phyloP scores from a whole-genome alignment of 1,140 invertebrate species.

The Atopsyche davidsoni region DNA sequence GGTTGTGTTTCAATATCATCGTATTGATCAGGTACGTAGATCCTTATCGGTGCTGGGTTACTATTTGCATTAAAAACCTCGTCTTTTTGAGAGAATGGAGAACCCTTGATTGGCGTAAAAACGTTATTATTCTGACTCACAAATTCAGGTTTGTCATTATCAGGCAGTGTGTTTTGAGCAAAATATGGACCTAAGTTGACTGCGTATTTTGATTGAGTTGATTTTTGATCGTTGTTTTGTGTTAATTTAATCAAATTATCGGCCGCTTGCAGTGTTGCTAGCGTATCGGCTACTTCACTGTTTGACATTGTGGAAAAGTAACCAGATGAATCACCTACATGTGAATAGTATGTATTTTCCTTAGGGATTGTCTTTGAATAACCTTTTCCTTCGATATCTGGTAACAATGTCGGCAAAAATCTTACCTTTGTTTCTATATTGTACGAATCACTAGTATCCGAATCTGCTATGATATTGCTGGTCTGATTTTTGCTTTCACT shows the following conservation, averaged over 20 bases:
- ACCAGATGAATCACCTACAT: constrained; percentile 32
- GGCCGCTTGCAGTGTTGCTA: constrained; percentile 48
- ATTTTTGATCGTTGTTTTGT: constrained; percentile 21
- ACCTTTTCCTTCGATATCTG: constrained; percentile 6
- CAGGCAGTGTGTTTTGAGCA: constrained; percentile 7
- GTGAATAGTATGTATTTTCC: constrained; percentile 14
- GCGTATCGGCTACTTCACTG: constrained; percentile 47
- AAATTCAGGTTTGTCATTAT: constrained; percentile 8
- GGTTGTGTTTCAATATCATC: constrained; percentile 30
- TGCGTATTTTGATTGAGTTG: constrained; percentile 10
- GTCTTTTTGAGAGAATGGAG: constrained; percentile 5
- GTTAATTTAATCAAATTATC: constrained; percentile 35
- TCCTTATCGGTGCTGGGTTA: constrained; percentile 37
- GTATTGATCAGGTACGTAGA: constrained; percentile 42
- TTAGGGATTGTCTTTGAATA: constrained; percentile 2
- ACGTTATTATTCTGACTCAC: constrained; percentile 10
- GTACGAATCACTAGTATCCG: constrained; percentile 27
- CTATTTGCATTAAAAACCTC: constrained; percentile 1
- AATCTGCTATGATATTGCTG: constrained; percentile 19
- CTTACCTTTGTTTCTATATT: constrained; percentile 11
- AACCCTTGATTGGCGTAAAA: constrained; percentile 12
- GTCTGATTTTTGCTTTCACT: constrained; percentile 13
- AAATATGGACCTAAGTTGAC: constrained; percentile 14
- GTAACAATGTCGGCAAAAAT: constrained; percentile 6
- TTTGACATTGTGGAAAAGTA: constrained; percentile 48